Conservation (phyloP, 2,113 vertebrate species). For the Microtus oregoni region DNA sequence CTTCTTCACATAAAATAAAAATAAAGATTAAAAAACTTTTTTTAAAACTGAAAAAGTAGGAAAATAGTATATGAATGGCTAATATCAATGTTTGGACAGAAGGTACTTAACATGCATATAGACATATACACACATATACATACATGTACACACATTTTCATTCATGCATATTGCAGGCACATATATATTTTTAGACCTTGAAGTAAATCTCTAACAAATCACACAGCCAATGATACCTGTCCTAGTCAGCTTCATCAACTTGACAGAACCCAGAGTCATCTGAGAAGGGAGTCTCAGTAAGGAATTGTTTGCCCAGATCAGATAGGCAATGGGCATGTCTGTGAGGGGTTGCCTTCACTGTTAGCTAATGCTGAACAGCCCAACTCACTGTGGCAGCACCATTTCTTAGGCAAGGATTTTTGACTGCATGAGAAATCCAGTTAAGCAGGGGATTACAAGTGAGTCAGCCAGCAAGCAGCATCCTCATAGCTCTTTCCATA, state of each 20-base stretch:
- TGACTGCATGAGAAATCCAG: too few relatives aligned
- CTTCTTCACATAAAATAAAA: background rate
- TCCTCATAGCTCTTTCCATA: background rate
- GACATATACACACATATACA: background rate
- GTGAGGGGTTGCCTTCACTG: background rate
- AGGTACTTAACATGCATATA: background rate
- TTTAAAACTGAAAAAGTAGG: background rate
- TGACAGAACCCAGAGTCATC: background rate
- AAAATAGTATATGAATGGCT: background rate
- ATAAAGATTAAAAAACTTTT: background rate
- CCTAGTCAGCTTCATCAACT: background rate
- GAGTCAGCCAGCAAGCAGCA: background rate
- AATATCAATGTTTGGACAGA: background rate
- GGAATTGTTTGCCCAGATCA: background rate
- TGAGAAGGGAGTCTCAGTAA: background rate
- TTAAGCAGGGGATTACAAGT: background rate
- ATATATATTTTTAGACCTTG: background rate
- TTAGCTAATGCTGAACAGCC: background rate
- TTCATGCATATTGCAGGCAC: background rate
- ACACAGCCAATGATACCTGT: background rate
- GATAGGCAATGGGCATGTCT: background rate
- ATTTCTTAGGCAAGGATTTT: too few relatives aligned
- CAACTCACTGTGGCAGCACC: too few relatives aligned
- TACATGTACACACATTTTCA: background rate
- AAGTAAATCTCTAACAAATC: background rate